phyloP scores from a whole-genome alignment of 2,113 vertebrate genomes.

The Orycteropus afer region DNA sequence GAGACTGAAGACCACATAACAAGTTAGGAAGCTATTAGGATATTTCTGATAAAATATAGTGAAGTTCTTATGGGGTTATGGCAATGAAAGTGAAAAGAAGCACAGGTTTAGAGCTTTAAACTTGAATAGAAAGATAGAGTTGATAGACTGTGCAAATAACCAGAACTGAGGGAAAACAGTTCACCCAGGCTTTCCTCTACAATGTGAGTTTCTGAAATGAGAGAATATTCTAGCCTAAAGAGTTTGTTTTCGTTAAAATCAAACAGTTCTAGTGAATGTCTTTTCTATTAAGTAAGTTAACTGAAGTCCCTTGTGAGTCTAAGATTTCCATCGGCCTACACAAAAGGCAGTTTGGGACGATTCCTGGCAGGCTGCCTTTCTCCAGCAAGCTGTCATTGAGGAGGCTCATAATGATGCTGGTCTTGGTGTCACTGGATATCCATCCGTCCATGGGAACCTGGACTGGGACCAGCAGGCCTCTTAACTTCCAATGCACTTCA shows the following conservation, averaged over 20 bases:
- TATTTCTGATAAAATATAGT: neutral
- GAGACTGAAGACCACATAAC: neutral
- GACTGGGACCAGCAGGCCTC: slow-evolving; percentile 23
- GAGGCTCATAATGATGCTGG: neutral
- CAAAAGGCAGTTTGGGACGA: slow-evolving; percentile 28
- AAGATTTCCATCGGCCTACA: neutral
- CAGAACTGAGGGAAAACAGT: neutral
- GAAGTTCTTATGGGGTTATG: neutral
- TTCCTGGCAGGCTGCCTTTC: slow-evolving; percentile 12
- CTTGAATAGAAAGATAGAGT: neutral
- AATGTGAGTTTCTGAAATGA: slow-evolving; percentile 34
- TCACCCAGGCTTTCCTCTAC: neutral
- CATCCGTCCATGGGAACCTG: slow-evolving; percentile 63
- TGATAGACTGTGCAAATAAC: neutral
- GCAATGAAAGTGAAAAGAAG: neutral
- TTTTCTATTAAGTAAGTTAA: slow-evolving; percentile 8
- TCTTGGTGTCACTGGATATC: slow-evolving; percentile 33
- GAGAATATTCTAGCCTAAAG: neutral
- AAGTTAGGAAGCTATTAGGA: neutral
- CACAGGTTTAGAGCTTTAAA: neutral
- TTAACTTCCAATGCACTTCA: slow-evolving; percentile 55
- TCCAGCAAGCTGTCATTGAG: slow-evolving; percentile 36
- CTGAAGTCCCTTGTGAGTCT: slow-evolving; percentile 51
- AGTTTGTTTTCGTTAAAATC: slow-evolving; percentile 61
- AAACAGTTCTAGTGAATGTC: slow-evolving; percentile 27